A percentile compares a stretch with the other conserved stretches of the same genome.
These are phyloP conservation scores for Callaeas wilsoni DNA, from an alignment of 2,113 vertebrate species.

Conservation along the genomic window DNA sequence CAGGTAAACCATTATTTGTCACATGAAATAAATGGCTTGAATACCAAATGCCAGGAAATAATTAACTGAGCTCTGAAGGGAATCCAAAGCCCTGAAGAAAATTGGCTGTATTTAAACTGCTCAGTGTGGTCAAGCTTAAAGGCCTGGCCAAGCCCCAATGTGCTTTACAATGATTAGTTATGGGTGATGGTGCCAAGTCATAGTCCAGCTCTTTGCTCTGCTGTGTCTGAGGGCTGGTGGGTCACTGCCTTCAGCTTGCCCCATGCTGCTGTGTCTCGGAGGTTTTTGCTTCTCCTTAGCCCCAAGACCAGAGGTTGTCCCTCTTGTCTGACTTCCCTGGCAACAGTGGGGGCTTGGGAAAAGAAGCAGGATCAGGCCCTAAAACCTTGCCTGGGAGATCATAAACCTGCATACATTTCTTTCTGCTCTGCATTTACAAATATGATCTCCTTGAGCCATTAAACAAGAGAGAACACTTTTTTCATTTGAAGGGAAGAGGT, in stretches of 20 bases:
- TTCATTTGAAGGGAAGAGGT: neutral
- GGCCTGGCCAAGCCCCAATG: neutral
- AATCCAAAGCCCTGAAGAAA: neutral
- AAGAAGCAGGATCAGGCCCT: neutral
- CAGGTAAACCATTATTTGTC: neutral
- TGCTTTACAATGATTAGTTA: neutral
- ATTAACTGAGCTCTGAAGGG: neutral
- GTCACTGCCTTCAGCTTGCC: neutral
- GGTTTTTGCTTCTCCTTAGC: neutral
- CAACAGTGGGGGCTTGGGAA: neutral
- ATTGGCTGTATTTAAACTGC: neutral
- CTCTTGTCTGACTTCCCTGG: accelerated
- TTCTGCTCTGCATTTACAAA: neutral
- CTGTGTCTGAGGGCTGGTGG: neutral
- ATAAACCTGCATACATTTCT: neutral
- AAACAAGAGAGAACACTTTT: neutral
- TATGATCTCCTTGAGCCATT: neutral
- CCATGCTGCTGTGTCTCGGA: accelerated
- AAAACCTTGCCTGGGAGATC: neutral
- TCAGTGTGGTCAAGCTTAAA: neutral
- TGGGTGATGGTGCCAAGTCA: neutral
- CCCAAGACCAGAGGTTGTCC: neutral
- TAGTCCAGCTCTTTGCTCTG: neutral
- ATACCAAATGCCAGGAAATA: neutral
- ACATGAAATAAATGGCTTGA: neutral